Base-by-base conservation (phyloP, 2,113 vertebrate species). In the Hemibagrus wyckioides region DNA sequence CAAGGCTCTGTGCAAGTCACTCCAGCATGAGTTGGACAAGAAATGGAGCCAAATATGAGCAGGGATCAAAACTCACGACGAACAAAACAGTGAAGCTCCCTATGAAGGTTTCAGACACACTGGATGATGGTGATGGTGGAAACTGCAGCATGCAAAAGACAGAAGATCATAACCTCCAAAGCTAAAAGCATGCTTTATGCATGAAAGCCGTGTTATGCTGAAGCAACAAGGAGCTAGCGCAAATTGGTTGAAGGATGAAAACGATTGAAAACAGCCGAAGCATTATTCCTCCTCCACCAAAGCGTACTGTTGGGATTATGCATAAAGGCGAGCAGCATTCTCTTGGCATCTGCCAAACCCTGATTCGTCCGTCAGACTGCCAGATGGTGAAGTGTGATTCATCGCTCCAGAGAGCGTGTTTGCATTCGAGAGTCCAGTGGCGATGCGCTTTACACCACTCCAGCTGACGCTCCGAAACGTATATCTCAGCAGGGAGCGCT, bases 261-360 rank as follows among this genome's bases (percentile, higher is more conserved):
- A 15, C 11, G 9, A 8, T 3, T 41, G 33, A 41, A 41, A 39
- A 14, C 79, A 83, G 59, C 81, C 81, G 63, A 82, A 44, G 25
- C 28, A 48, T 83, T 48, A 83, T 83, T 83, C 81, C 59, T 48
- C 41, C 59, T 83, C 80, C 80, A 82, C 56, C 59, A 63, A 41
- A 83, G 6, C 61, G 2, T 65, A 48, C 81, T 50, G 14, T 21
- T 82, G 59, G 41, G 81, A 82, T 82, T 44, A 65, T 65, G 28
- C 39, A 65, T 63, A 50, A 83, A 65, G 4, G 15, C 41, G 15
- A 65, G 59, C 39, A 48, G 59, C 36, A 10, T 50, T 83, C 57
- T 83, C 7, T 41, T 30, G 81, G 81, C 59, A 50, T 81, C 79
- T 81, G 79, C 79, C 30, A 39, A 81, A 81, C 54, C 50, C 54